Percentiles rank a stretch among this genome's conserved stretches.
phyloP scores from a whole-genome alignment of 2,888 invertebrate genomes.

The Rhamphomyia laevipes region DNA sequence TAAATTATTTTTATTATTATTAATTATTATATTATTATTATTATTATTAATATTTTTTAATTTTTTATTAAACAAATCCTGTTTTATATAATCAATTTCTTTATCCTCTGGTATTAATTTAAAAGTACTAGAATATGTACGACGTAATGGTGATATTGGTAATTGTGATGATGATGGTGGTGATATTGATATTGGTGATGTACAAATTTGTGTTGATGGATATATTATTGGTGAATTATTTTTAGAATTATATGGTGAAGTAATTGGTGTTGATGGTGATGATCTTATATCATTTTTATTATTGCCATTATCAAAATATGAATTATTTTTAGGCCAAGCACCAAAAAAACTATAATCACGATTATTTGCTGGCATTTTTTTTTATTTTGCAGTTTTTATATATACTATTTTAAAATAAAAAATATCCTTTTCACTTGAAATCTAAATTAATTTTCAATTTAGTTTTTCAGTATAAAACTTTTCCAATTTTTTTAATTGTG shows the following conservation, averaged over 20 bases:
- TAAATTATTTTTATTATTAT: background rate
- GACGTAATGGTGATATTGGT: constrained; percentile 40
- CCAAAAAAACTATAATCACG: constrained; percentile 13
- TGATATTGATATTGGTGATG: constrained; percentile 43
- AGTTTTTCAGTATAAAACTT: background rate
- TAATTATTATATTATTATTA: too few species aligned
- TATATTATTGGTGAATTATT: constrained; percentile 13
- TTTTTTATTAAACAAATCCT: background rate
- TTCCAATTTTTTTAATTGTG: background rate
- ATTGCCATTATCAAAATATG: constrained; percentile 3
- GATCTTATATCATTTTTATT: constrained; percentile 1
- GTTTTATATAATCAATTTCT: constrained; percentile 33
- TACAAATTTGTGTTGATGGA: constrained; percentile 36
- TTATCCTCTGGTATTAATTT: constrained; percentile 50
- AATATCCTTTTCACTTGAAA: background rate
- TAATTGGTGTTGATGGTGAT: constrained; percentile 11
- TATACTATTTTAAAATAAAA: background rate
- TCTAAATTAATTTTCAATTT: constrained; percentile 1
- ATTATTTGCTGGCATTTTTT: constrained; percentile 14
- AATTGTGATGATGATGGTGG: constrained; percentile 38
- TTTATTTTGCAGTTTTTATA: background rate
- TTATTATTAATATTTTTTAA: too few species aligned
- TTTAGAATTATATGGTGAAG: constrained; percentile 12
- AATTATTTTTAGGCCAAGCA: constrained; percentile 13
- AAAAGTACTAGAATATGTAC: constrained; percentile 46